phyloP scores from a whole-genome alignment of 2,888 invertebrate species.

The Drosophila kuntzei region DNA sequence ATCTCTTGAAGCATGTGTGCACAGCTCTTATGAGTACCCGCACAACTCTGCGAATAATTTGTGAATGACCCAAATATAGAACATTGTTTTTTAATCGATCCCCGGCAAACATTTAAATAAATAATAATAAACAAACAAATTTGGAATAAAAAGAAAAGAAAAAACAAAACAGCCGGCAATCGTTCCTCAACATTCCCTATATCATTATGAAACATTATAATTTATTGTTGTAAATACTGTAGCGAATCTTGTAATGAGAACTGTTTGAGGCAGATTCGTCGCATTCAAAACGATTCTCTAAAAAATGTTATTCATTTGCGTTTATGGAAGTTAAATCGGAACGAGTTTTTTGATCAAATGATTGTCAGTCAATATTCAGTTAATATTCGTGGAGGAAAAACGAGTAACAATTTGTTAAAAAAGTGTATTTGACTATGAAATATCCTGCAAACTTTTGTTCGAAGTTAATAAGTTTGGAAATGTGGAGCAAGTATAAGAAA shows the following conservation, averaged over 20 bases:
- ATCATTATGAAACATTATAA: conserved; percentile 40
- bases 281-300: conserved; percentile 5
- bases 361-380: conserved; percentile 26
- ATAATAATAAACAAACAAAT: conserved; percentile 21
- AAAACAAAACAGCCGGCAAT: conserved; percentile 38
- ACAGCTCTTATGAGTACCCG: conserved; percentile 14
- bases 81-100: conserved; percentile 23
- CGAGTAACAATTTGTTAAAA: background rate
- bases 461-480: too few relatives aligned
- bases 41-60: conserved; percentile 40
- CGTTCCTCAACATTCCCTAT: conserved; percentile 23
- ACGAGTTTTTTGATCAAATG: conserved; percentile 7
- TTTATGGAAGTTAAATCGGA: conserved; percentile 4
- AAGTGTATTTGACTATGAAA: background rate
- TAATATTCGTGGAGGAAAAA: conserved; percentile 3
- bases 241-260: conserved; percentile 18
- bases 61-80: conserved; percentile 38
- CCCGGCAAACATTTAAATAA: conserved; percentile 29
- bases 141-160: background rate
- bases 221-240: conserved; percentile 43
- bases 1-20: conserved; percentile 38
- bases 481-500: background rate
- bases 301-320: background rate
- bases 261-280: conserved; percentile 10
- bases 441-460: background rate